phyloP scores from a whole-genome alignment of 1,140 invertebrate genomes.

The Dermatophagoides farinae region DNA sequence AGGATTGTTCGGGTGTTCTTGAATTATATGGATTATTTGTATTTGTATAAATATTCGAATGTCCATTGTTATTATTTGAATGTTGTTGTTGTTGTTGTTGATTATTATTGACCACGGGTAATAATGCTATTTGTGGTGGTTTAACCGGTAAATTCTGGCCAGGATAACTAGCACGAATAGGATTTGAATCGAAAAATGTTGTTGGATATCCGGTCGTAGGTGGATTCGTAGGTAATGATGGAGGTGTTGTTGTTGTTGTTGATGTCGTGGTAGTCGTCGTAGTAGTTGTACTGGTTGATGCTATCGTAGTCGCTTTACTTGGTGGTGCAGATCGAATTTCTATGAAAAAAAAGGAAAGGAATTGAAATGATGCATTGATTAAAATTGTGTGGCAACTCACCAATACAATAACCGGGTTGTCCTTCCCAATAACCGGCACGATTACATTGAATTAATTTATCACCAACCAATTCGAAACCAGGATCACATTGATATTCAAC shows the following conservation, averaged over 20 bases:
- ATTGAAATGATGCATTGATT: neutral
- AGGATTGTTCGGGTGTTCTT: too few relatives aligned
- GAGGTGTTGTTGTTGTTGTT: slow-evolving; percentile 9
- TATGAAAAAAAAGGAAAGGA: neutral
- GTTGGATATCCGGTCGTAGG: neutral
- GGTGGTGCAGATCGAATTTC: too few relatives aligned
- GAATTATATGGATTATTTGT: neutral
- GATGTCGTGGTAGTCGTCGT: slow-evolving; percentile 10
- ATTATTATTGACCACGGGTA: neutral
- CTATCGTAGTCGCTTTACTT: neutral
- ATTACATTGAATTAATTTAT: slow-evolving; percentile 41
- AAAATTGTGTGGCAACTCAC: neutral
- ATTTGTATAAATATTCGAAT: neutral
- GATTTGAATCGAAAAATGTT: neutral
- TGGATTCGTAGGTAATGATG: neutral
- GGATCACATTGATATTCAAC: slow-evolving; percentile 51
- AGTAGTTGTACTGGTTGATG: slow-evolving; percentile 12
- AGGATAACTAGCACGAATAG: neutral
- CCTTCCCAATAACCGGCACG: slow-evolving; percentile 55
- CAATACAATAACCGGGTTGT: slow-evolving; percentile 33
- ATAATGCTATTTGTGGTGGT: slow-evolving; percentile 3
- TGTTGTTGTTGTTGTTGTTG: neutral
- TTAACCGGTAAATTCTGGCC: neutral
- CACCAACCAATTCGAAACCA: slow-evolving; percentile 43
- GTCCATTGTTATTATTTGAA: too few relatives aligned